phyloP scores from a whole-genome alignment of 2,888 invertebrate genomes.

The Unio delphinus region DNA sequence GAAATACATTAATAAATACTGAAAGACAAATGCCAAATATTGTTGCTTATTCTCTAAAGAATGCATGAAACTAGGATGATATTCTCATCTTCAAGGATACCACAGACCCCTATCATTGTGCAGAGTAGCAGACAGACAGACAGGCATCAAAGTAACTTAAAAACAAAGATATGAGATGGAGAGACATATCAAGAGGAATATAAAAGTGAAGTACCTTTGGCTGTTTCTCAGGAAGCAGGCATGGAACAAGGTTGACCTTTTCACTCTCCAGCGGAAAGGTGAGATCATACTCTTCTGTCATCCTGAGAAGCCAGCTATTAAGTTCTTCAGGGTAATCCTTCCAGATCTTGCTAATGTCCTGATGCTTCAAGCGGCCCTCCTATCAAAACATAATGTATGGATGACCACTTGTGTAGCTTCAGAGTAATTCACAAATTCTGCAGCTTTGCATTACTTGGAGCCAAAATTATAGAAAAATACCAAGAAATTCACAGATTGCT shows the following conservation, averaged over 20 bases:
- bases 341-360: conserved; percentile 64
- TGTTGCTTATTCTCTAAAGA: conserved; percentile 64
- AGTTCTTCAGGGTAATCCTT: conserved; percentile 56
- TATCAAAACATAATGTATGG: conserved; percentile 18
- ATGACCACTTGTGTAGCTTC: not conserved
- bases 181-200: no score
- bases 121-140: conserved; percentile 35
- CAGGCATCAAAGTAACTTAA: no score
- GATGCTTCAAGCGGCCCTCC: conserved; percentile 64
- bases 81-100: conserved; percentile 58
- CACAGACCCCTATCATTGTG: conserved; percentile 69
- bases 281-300: conserved; percentile 71
- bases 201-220: conserved; percentile 49
- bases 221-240: conserved; percentile 66
- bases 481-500: no score
- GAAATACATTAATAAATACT: not conserved
- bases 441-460: no score
- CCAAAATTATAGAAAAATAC: no score
- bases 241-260: conserved; percentile 68
- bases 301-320: conserved; percentile 66
- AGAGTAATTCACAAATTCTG: no score
- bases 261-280: conserved; percentile 64
- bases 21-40: conserved; percentile 24
- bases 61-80: conserved; percentile 70
- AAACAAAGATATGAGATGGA: not conserved